Percentiles rank a stretch among this genome's conserved stretches.
Evolutionary conservation across 2,888 invertebrate species (phyloP).

Genomic region (Erebia epiphron): DNA sequence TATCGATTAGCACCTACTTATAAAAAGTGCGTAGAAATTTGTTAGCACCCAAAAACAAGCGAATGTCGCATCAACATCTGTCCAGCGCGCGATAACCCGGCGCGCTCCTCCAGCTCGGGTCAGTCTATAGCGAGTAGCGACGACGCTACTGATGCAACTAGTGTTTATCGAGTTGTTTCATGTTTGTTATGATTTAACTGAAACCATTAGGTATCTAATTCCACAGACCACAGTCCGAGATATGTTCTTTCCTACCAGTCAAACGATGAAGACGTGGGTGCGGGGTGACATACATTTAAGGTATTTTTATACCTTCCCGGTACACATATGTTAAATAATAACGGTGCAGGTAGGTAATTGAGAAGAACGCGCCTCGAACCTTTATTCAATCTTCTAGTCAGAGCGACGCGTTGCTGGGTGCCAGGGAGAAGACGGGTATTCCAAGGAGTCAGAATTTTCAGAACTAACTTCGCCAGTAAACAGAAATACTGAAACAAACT

Average conservation of each 20-base stretch:
- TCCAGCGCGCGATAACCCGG: slow-evolving; percentile 38
- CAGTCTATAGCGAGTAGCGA: slow-evolving; percentile 6
- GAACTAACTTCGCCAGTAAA: background rate
- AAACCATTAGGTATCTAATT: background rate
- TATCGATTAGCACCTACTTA: too few species aligned
- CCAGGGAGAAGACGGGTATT: too few species aligned
- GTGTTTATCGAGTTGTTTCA: background rate
- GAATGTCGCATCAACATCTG: slow-evolving; percentile 46
- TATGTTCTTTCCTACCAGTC: too few species aligned
- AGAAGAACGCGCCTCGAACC: too few species aligned
- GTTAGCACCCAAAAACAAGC: slow-evolving; percentile 53
- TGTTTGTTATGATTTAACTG: background rate
- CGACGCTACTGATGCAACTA: background rate
- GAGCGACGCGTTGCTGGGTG: too few species aligned
- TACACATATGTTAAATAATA: too few species aligned
- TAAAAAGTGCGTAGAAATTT: slow-evolving; percentile 17
- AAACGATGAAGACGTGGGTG: too few species aligned
- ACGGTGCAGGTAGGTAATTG: too few species aligned
- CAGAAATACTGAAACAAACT: background rate
- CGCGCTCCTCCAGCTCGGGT: background rate
- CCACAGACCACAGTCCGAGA: background rate
- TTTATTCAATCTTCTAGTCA: too few species aligned
- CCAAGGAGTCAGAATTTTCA: too few species aligned
- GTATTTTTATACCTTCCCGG: too few species aligned
- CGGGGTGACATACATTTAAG: too few species aligned